phyloP scores from a whole-genome alignment of 2,797 vertebrate species.

The Todus mexicanus region DNA sequence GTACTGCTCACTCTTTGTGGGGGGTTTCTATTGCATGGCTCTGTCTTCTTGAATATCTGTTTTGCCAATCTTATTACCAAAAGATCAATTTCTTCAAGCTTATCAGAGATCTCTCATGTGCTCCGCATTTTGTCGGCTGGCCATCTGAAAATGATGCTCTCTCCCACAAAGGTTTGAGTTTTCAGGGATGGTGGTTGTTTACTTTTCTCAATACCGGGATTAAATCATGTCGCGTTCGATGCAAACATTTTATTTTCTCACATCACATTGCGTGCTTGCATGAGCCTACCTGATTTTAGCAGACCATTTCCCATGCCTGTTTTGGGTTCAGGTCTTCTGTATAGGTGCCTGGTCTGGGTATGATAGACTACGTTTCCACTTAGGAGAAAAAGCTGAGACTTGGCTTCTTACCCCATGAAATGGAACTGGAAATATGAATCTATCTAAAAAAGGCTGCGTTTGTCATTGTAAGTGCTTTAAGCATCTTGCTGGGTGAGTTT shows the following conservation, averaged over 20 bases:
- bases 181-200: rapidly evolving
- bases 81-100: background rate
- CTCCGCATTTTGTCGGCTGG: background rate
- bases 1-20: background rate
- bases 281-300: background rate
- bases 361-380: rapidly evolving
- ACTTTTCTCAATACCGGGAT: background rate
- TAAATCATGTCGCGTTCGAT: background rate
- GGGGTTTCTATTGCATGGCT: background rate
- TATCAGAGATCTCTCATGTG: background rate
- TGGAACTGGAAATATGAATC: background rate
- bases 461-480: background rate
- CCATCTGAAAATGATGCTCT: background rate
- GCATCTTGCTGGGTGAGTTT: background rate
- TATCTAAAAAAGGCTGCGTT: background rate
- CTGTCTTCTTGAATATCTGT: background rate
- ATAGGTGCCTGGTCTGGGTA: background rate
- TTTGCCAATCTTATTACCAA: background rate
- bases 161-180: background rate
- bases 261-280: background rate
- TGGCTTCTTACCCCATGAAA: background rate
- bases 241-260: background rate
- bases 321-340: background rate
- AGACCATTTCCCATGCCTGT: background rate
- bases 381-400: background rate